These are phyloP conservation scores for Malurus cyaneus DNA, from an alignment of 2,113 vertebrate genomes.

Conservation along the genomic window DNA sequence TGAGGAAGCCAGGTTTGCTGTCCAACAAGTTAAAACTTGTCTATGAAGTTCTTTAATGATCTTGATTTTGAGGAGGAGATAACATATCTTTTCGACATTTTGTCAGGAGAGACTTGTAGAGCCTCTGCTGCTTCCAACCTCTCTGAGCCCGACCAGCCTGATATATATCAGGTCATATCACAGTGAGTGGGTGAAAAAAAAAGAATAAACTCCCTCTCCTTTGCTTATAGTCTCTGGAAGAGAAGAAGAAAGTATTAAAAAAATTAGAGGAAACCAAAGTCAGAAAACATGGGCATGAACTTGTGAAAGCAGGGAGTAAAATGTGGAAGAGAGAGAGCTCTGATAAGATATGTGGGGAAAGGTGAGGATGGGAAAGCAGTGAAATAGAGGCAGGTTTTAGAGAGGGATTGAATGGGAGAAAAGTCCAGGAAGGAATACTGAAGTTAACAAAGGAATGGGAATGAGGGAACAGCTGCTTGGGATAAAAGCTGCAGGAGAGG, in stretches of 20 bases:
- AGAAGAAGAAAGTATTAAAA: not conserved
- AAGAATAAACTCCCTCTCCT: not conserved
- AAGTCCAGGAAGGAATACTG: not conserved
- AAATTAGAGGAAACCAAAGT: not conserved
- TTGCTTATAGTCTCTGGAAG: not conserved
- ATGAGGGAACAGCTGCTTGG: not conserved
- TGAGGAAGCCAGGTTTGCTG: not conserved
- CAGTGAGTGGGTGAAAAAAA: not conserved
- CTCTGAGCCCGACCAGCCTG: not conserved
- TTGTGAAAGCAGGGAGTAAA: not conserved
- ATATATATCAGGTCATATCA: not conserved
- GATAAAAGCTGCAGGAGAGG: not conserved
- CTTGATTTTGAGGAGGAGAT: not conserved
- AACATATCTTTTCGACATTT: not conserved
- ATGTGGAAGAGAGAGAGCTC: not conserved
- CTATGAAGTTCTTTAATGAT: not conserved
- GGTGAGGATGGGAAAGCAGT: not conserved
- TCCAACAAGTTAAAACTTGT: not conserved
- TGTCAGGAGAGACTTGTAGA: not conserved
- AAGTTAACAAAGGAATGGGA: not conserved
- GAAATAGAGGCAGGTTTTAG: not conserved
- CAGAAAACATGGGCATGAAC: not conserved
- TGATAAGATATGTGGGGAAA: not conserved
- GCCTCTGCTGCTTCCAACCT: not conserved
- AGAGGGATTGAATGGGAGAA: not conserved